A percentile compares a stretch with the other conserved stretches of the same genome.
phyloP scores from a whole-genome alignment of 1,140 invertebrate species.

The Scaptomyza pallida region DNA sequence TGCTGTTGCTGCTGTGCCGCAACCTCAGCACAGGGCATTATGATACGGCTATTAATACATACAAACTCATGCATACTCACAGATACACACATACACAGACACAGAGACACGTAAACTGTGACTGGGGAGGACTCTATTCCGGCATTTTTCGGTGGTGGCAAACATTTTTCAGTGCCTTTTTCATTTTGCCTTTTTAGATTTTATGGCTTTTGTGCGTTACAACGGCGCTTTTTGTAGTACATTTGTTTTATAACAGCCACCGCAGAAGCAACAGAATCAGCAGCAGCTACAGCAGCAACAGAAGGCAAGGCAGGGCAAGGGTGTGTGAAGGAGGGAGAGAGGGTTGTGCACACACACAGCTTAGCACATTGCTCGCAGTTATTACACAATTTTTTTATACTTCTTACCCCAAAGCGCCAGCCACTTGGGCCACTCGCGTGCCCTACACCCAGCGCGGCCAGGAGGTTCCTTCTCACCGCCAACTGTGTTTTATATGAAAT shows the following conservation, averaged over 20 bases:
- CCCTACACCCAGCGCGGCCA: conserved; percentile 43
- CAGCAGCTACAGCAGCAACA: conserved; percentile 21
- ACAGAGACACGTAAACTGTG: conserved; percentile 6
- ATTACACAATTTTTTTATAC: conserved; percentile 81
- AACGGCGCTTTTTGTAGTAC: conserved; percentile 78
- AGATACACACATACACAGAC: conserved; percentile 5
- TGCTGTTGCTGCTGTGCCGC: conserved; percentile 38
- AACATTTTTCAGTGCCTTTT: conserved; percentile 72
- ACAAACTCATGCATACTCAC: conserved; percentile 29
- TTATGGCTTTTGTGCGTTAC: conserved; percentile 80
- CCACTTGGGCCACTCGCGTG: conserved; percentile 66
- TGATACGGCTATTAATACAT: conserved; percentile 67
- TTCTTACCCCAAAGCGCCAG: conserved; percentile 75
- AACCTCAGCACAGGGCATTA: conserved; percentile 62
- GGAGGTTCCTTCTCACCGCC: conserved; percentile 38
- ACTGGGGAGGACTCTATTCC: conserved; percentile 38
- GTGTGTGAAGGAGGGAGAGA: background rate
- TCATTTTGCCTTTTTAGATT: conserved; percentile 81
- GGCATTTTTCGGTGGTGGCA: conserved; percentile 71
- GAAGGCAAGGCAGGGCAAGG: conserved; percentile 16
- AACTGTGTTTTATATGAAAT: conserved; percentile 74
- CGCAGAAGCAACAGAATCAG: conserved; percentile 51
- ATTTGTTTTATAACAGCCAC: conserved; percentile 79
- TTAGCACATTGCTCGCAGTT: conserved; percentile 80
- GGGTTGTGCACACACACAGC: conserved; percentile 42